Percentiles rank a stretch among this genome's conserved stretches.
phyloP scores from a whole-genome alignment of 2,888 invertebrate species.

The Synanthedon andrenaeformis region DNA sequence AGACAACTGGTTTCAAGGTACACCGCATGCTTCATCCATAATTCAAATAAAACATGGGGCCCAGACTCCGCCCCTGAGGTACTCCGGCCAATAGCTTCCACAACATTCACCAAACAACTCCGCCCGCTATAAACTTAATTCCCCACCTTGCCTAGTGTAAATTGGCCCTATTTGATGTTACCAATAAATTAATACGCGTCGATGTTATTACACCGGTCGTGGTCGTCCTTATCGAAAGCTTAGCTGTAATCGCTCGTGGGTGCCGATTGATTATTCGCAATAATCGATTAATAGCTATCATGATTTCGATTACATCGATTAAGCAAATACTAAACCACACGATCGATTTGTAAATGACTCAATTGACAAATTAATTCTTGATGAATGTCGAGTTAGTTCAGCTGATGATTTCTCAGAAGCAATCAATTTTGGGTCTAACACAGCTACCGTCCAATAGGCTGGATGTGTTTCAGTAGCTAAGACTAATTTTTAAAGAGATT shows the following conservation, averaged over 20 bases:
- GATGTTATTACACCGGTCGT: conserved; percentile 40
- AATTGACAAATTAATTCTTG: conserved; percentile 41
- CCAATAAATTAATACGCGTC: conserved; percentile 55
- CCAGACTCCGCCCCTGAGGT: conserved; percentile 63
- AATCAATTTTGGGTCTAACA: conserved; percentile 23
- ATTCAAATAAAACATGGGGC: conserved; percentile 68
- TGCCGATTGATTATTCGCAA: conserved; percentile 54
- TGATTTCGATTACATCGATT: conserved; percentile 41
- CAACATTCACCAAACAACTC: conserved; percentile 47
- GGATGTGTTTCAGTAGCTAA: conserved; percentile 18
- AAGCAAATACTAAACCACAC: conserved; percentile 22
- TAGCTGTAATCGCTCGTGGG: conserved; percentile 37
- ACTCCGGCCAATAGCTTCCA: conserved; percentile 60
- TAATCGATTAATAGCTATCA: conserved; percentile 54
- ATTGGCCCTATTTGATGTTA: conserved; percentile 52
- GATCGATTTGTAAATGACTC: conserved; percentile 37
- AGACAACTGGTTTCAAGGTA: conserved; percentile 61
- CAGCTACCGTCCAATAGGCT: conserved; percentile 26
- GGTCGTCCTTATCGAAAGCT: conserved; percentile 33
- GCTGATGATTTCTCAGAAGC: conserved; percentile 24
- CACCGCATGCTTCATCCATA: conserved; percentile 62
- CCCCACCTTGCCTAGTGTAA: conserved; percentile 56
- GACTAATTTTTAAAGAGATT: conserved; percentile 14
- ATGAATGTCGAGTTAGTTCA: conserved; percentile 22
- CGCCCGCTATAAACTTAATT: conserved; percentile 55